Base-by-base conservation (phyloP, 2,113 vertebrate genomes). In the Trichomycterus rosablanca region DNA sequence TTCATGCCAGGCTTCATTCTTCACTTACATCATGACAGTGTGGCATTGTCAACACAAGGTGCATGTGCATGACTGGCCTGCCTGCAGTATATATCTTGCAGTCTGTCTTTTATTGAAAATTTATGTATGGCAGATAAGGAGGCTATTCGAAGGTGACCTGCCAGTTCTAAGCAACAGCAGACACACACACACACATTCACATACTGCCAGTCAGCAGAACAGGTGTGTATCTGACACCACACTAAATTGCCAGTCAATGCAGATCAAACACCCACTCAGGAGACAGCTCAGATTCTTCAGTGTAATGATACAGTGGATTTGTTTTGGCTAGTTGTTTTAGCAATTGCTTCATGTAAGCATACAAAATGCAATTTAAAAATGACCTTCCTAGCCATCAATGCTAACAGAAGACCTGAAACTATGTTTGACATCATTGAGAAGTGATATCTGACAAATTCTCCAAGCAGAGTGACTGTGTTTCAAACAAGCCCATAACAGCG, bases 141-240 rank as follows among this genome's bases (percentile, higher is more conserved):
- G n/a, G n/a, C n/a, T n/a, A n/a, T n/a, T n/a, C n/a, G n/a, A n/a
- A n/a, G n/a, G n/a, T n/a, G n/a, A n/a, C n/a, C n/a, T n/a, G n/a
- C n/a, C n/a, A n/a, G n/a, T n/a, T n/a, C n/a, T n/a, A n/a, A n/a
- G n/a, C n/a, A n/a, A n/a, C n/a, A n/a, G 7, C 26, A 30, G 3
- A 30, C 68, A 56, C 28, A 51, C 23, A 14, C 44, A 54, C 39
- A 68, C 43, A 49, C 39, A 59, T 19, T 57, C 19, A 67, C 57
- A 69, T 48, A 59, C 32, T 68, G 54, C 63, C 51, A 80, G 64
- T 74, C 66, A 71, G 62, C 43, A 30, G 16, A 54, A 74, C 67
- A 68, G 72, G 66, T 77, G 56, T 59, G 61, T 65, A 67, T 50
- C 50, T 56, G 54, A 66, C 57, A 68, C 57, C 71, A 39, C 32